Conservation (phyloP, 2,113 vertebrate genomes). For the Sturnus vulgaris region DNA sequence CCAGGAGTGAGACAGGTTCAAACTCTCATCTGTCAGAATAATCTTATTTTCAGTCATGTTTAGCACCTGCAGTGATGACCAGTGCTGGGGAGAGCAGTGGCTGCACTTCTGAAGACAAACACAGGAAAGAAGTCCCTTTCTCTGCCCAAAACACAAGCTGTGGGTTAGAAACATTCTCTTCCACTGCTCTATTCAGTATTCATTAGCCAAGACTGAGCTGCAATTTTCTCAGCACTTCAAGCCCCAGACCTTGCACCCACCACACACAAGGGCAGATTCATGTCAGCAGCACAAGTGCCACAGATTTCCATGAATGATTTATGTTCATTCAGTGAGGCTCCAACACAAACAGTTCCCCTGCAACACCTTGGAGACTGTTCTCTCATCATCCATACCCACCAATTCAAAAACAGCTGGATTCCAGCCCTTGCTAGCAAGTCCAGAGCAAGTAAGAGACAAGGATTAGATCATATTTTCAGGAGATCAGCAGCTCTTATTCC, state of each 20-base stretch:
- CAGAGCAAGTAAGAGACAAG: background rate
- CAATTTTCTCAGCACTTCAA: background rate
- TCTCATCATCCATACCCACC: accelerated
- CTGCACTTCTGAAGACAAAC: background rate
- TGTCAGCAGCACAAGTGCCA: background rate
- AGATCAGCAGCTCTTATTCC: background rate
- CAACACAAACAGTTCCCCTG: background rate
- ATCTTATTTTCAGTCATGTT: background rate
- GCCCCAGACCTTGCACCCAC: background rate
- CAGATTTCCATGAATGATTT: background rate
- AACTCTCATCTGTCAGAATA: background rate
- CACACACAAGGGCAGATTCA: background rate
- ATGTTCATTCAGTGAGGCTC: background rate
- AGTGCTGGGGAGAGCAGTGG: background rate
- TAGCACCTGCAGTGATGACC: background rate
- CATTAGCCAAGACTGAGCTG: background rate
- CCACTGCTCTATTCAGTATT: background rate
- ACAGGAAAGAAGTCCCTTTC: background rate
- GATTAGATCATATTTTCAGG: background rate
- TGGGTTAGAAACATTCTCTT: accelerated
- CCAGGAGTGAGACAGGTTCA: background rate
- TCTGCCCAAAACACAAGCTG: background rate
- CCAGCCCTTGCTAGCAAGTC: background rate
- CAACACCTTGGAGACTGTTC: background rate
- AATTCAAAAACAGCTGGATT: background rate